Evolutionary conservation across 2,888 invertebrate genomes (phyloP), one percentile per base, ranked within the genome.

Genomic region (Sabatieria punctata): DNA sequence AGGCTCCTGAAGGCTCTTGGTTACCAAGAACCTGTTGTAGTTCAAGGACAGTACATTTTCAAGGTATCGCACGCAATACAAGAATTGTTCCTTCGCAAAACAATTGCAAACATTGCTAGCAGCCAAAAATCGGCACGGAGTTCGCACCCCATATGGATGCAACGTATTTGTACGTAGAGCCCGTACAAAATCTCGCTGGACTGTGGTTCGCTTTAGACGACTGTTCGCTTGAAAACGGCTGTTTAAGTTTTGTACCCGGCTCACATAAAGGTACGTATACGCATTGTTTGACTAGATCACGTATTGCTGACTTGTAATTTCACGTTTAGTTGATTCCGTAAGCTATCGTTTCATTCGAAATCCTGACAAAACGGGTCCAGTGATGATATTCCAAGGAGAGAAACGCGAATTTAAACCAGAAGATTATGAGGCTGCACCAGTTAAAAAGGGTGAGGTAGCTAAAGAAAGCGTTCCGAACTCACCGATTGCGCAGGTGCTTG

Each of bases 131-230:
- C 48, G 93, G 91, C 1, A 80, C 85, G 2, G 82, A 60, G 61
- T 73, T 74, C 4, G 57, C 59, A 4, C 65, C 70, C 4, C 74
- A 74, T 55, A 71, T 72, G 68, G 95, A 97, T 65, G 78, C 82
- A 0, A 78, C 84, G 2, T 97, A 80, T 65, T 71, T 97, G 37
- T 74, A 81, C 64, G 84, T 85, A 0, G 82, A 82, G 19, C 91
- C 89, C 1, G 64, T 63, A 47, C 73, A 76, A 37, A 77, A 78
- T 11, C 72, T 84, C 0, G 67, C 84, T 1, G 95, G 93, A 0
- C 80, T 91, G 60, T 97, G 97, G 97, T 79, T 97, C 52, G 88
- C 97, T 0, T 68, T 97, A 4, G 89, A 95, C 60, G 88, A 95
- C 61, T 84, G 89, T 0, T 85, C 83, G 0, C 52, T 78, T 18